Percentiles rank a stretch among this genome's conserved stretches.
These are phyloP conservation scores for Sceloporus undulatus DNA, from an alignment of 2,113 vertebrate genomes.

Conservation along the genomic window DNA sequence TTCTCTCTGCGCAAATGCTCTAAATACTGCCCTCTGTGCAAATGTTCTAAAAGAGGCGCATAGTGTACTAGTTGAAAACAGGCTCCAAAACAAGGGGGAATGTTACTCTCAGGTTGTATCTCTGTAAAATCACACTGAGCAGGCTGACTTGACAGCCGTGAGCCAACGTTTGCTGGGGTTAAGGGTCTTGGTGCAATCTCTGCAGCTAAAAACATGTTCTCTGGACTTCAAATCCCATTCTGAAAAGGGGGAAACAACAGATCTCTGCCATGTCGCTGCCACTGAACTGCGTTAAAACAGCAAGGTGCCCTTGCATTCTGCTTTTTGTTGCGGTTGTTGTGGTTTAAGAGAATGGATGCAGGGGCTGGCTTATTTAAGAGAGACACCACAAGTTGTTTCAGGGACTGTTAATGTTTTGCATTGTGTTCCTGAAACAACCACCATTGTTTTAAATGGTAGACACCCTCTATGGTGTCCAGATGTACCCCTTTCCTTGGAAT, in stretches of 20 bases:
- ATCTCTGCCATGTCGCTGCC: not conserved
- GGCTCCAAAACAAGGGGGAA: not conserved
- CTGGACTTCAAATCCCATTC: too few relatives aligned
- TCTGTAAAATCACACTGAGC: not conserved
- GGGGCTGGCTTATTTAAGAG: too few relatives aligned
- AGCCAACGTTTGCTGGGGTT: not conserved
- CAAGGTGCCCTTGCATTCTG: not conserved
- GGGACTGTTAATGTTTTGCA: too few relatives aligned
- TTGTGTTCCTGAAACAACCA: not conserved
- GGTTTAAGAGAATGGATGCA: not conserved
- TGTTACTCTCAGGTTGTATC: too few relatives aligned
- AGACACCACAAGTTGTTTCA: not conserved
- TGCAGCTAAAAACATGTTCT: not conserved
- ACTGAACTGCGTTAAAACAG: not conserved
- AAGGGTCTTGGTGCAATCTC: not conserved
- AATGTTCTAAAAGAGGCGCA: too few relatives aligned
- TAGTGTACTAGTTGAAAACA: not conserved
- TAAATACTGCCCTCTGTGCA: not conserved
- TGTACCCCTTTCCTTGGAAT: not conserved
- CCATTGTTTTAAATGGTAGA: not conserved
- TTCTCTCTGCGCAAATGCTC: not conserved
- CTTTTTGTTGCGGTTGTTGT: too few relatives aligned
- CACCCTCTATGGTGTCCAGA: not conserved
- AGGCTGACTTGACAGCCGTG: not conserved
- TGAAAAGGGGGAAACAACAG: not conserved